Evolutionary conservation across 1,140 invertebrate species (phyloP).

Genomic region (Micrasema longulum): DNA sequence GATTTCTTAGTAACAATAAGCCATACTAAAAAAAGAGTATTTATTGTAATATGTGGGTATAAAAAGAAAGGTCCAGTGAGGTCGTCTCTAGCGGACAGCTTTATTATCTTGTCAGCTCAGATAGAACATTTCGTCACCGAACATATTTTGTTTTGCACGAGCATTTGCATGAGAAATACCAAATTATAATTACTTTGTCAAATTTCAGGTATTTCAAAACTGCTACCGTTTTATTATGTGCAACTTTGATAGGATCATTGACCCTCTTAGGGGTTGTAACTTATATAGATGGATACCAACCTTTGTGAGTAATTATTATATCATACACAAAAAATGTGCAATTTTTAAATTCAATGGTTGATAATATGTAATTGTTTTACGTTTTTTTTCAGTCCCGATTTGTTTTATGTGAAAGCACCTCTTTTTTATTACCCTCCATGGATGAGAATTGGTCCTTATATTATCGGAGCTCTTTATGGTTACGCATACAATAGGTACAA

Average conservation of each 20-base stretch:
- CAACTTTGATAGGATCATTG: not conserved
- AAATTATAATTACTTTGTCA: not conserved
- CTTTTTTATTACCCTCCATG: conserved; percentile 67
- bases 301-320: conserved; percentile 27
- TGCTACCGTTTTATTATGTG: not conserved
- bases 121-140: too few relatives aligned
- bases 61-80: not conserved
- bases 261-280: not conserved
- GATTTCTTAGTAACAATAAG: not conserved
- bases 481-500: conserved; percentile 55
- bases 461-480: conserved; percentile 65
- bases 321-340: too few relatives aligned
- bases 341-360: too few relatives aligned
- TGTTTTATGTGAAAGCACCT: conserved; percentile 60
- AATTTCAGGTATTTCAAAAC: conserved; percentile 30
- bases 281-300: conserved; percentile 12
- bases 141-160: too few relatives aligned
- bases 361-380: too few relatives aligned
- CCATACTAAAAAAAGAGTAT: not conserved
- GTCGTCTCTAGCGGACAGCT: not conserved
- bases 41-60: not conserved
- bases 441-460: conserved; percentile 67
- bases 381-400: conserved; percentile 56
- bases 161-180: too few relatives aligned
- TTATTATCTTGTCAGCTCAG: not conserved